Evolutionary conservation across 2,113 vertebrate genomes (phyloP).

Genomic region (Axis porcinus): DNA sequence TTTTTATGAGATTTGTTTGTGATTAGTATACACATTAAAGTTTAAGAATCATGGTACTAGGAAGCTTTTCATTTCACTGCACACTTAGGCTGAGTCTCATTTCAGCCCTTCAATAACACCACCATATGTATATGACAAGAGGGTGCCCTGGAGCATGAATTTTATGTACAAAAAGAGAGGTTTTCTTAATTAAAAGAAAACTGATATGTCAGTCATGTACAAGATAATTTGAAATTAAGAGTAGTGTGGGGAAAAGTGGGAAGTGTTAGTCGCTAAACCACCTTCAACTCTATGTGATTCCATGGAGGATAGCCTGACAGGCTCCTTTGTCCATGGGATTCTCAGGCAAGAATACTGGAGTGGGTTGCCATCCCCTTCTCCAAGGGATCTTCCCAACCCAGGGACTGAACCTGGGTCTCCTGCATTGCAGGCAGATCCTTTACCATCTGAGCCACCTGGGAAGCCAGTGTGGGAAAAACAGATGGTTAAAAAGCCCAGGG

Average conservation of each 20-base stretch:
- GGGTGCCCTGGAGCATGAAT: neutral
- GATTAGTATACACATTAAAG: neutral
- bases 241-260: accelerated
- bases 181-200: neutral
- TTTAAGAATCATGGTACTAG: neutral
- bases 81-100: neutral
- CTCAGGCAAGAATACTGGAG: neutral
- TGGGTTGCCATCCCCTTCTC: neutral
- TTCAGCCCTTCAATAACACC: neutral
- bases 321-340: neutral
- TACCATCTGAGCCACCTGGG: neutral
- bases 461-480: neutral
- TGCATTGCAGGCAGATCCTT: neutral
- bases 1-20: neutral
- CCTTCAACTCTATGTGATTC: neutral
- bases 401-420: neutral
- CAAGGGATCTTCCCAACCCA: neutral
- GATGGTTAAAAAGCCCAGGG: neutral
- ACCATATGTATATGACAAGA: neutral
- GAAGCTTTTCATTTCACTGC: neutral
- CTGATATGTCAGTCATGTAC: neutral
- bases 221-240: neutral
- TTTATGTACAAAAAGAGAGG: neutral
- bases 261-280: neutral
- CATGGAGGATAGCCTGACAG: neutral